These are phyloP conservation scores for Gadus chalcogrammus DNA, from an alignment of 2,113 vertebrate genomes.

Conservation along the genomic window DNA sequence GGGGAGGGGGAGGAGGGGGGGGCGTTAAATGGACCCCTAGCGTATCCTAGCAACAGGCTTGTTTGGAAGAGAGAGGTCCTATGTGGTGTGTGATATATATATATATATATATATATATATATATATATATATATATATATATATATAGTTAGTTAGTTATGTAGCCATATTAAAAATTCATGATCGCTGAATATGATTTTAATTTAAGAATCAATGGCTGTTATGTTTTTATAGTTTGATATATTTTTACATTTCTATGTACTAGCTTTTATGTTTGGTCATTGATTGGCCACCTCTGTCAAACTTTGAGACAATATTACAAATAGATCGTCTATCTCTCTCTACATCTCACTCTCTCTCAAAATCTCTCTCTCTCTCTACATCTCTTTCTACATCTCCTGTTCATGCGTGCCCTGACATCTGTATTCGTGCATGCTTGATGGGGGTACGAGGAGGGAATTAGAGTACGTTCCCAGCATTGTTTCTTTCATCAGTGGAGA, in stretches of 20 bases:
- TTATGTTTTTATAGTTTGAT: conserved; percentile 12
- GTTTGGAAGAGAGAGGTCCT: conserved; percentile 43
- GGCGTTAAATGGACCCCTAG: not conserved
- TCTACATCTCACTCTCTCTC: conserved; percentile 12
- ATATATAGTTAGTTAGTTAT: conserved; percentile 10
- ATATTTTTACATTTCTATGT: not conserved
- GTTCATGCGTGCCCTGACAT: not conserved
- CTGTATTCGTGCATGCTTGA: not conserved
- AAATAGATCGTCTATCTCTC: too few species aligned
- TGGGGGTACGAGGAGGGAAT: too few species aligned
- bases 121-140: too few species aligned
- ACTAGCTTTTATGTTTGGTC: not conserved
- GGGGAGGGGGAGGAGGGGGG: too few species aligned
- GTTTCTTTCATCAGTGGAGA: too few species aligned
- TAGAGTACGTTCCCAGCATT: too few species aligned
- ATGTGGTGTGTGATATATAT: conserved; percentile 22
- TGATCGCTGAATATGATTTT: conserved; percentile 17
- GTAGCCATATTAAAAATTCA: conserved; percentile 13
- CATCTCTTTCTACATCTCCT: not conserved
- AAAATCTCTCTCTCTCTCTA: too few species aligned
- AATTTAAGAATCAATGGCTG: not conserved
- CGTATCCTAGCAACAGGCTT: conserved; percentile 70
- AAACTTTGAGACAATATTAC: too few species aligned
- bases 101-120: too few species aligned
- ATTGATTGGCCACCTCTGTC: not conserved